phyloP scores from a whole-genome alignment of 2,888 invertebrate genomes.

The Eutolmus rufibarbis region DNA sequence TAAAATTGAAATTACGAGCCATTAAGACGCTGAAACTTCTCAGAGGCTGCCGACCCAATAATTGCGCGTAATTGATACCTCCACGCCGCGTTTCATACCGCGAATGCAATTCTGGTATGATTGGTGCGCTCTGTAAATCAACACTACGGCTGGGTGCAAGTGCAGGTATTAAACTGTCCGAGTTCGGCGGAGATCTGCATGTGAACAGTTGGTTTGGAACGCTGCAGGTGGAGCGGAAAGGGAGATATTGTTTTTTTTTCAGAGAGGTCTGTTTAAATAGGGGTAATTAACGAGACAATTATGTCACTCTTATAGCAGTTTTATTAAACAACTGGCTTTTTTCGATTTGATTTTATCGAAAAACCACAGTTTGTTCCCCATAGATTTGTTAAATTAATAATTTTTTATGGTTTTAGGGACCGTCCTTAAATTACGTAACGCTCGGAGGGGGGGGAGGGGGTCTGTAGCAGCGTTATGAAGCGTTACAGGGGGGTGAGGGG shows the following conservation, averaged over 20 bases:
- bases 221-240: too few relatives aligned
- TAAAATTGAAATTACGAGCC: background rate
- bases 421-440: too few relatives aligned
- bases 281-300: background rate
- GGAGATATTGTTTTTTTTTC: background rate
- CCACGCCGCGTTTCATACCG: background rate
- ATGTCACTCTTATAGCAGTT: background rate
- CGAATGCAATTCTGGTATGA: background rate
- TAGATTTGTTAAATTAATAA: too few relatives aligned
- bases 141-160: background rate
- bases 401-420: too few relatives aligned
- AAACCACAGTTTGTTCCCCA: too few relatives aligned
- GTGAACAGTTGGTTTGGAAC: background rate
- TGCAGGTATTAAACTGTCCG: background rate
- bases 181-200: background rate
- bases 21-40: background rate
- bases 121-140: background rate
- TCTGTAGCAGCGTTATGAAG: too few relatives aligned
- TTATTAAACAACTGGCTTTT: background rate
- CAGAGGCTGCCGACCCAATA: background rate
- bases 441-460: too few relatives aligned
- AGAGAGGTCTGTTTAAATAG: background rate
- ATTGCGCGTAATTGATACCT: background rate
- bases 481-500: too few relatives aligned
- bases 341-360: background rate